phyloP scores from a whole-genome alignment of 1,140 invertebrate species.

The Augochlora pura region DNA sequence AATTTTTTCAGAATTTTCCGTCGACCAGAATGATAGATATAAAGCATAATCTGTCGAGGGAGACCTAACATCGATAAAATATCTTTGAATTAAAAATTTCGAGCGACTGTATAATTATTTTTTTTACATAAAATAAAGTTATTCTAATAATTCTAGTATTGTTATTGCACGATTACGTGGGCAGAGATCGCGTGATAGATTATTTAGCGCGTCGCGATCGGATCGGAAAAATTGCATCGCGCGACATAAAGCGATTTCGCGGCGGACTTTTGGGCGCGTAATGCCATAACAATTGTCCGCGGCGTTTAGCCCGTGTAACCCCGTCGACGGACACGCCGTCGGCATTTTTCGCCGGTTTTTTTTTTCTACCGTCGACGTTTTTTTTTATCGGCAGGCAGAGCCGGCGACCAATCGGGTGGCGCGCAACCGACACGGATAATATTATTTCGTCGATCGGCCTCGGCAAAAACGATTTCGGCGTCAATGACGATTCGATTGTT shows the following conservation, averaged over 20 bases:
- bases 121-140: no score
- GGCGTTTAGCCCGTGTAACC: constrained; percentile 12
- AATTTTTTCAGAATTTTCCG: no score
- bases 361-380: no score
- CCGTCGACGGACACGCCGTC: constrained; percentile 4
- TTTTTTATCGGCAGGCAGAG: not conserved
- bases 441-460: constrained; percentile 31
- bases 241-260: constrained; percentile 1
- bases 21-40: no score
- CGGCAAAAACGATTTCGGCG: constrained; percentile 36
- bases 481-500: constrained; percentile 48
- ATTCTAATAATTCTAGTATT: not conserved
- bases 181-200: not conserved
- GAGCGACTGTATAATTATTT: no score
- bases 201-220: constrained; percentile 3
- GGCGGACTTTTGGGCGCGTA: constrained; percentile 10
- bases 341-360: constrained; percentile 1
- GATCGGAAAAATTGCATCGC: constrained; percentile 5
- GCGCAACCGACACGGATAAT: constrained; percentile 28
- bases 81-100: no score
- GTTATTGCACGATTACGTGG: constrained; percentile 6
- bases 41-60: no score
- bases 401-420: constrained; percentile 11
- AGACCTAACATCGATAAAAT: no score
- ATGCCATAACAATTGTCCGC: constrained; percentile 32